These are phyloP conservation scores for Nebria brevicollis DNA, from an alignment of 2,888 invertebrate species.

Conservation along the genomic window DNA sequence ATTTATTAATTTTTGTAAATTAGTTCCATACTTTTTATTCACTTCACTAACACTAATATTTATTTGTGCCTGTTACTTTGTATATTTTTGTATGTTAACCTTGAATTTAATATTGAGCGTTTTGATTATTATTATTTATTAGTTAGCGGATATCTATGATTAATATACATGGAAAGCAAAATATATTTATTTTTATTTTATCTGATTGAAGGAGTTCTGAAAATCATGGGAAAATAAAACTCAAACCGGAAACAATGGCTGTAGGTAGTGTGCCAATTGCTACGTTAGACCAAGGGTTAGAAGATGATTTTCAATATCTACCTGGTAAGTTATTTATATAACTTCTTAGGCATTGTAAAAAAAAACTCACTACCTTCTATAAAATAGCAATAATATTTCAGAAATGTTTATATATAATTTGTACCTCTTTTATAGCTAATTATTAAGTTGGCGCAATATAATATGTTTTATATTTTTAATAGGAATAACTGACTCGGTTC, in stretches of 20 bases:
- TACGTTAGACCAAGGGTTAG: slow-evolving; percentile 74
- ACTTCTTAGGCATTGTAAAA: background rate
- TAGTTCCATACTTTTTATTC: background rate
- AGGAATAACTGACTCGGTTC: slow-evolving; percentile 30
- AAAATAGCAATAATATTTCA: too few species aligned
- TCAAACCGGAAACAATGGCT: slow-evolving; percentile 60
- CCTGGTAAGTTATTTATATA: slow-evolving; percentile 62
- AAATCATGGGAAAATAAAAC: slow-evolving; percentile 56
- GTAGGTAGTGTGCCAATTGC: slow-evolving; percentile 70
- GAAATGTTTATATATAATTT: too few species aligned
- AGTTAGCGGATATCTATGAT: background rate
- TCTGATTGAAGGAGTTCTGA: slow-evolving; percentile 41
- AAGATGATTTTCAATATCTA: slow-evolving; percentile 74
- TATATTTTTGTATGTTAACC: slow-evolving; percentile 11
- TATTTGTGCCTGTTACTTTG: slow-evolving; percentile 1
- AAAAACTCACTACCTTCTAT: too few species aligned
- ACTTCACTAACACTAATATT: background rate
- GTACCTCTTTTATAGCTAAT: too few species aligned
- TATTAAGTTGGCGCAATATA: background rate
- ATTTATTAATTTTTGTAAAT: too few species aligned
- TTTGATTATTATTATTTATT: background rate
- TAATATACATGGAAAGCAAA: background rate
- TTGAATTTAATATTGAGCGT: slow-evolving; percentile 7
- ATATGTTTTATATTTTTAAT: slow-evolving; percentile 6
- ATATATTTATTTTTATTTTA: slow-evolving; percentile 10